These are phyloP conservation scores for Pycnonotus jocosus DNA, from an alignment of 2,113 vertebrate species.

Conservation along the genomic window DNA sequence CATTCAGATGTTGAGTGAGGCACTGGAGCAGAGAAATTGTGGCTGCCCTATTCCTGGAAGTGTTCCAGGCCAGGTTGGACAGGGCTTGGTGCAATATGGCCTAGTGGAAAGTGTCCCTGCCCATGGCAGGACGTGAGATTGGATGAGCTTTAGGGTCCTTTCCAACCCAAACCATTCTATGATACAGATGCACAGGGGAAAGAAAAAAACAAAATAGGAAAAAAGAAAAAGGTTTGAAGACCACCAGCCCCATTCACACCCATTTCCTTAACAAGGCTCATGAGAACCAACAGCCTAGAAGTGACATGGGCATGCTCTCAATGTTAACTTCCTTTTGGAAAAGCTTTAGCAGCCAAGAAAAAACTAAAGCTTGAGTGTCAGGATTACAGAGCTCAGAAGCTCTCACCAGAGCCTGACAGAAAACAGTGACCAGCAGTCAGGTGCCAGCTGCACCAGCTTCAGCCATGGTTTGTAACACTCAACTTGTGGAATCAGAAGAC, in stretches of 20 bases:
- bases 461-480: background rate
- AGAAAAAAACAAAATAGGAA: background rate
- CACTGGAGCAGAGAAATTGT: background rate
- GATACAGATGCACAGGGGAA: background rate
- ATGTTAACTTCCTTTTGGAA: background rate
- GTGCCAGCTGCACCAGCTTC: background rate
- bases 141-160: background rate
- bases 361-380: background rate
- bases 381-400: background rate
- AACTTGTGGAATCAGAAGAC: background rate
- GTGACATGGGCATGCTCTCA: background rate
- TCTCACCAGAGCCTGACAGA: background rate
- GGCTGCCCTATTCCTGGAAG: background rate
- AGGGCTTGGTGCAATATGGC: background rate
- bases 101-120: background rate
- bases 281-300: background rate
- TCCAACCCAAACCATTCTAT: background rate
- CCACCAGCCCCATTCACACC: background rate
- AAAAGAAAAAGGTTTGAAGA: background rate
- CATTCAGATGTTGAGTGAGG: background rate
- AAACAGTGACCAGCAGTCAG: background rate
- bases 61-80: background rate
- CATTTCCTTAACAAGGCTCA: background rate
- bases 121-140: background rate
- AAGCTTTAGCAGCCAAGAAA: background rate